phyloP scores from a whole-genome alignment of 2,113 vertebrate genomes.

The Trichomycterus rosablanca region DNA sequence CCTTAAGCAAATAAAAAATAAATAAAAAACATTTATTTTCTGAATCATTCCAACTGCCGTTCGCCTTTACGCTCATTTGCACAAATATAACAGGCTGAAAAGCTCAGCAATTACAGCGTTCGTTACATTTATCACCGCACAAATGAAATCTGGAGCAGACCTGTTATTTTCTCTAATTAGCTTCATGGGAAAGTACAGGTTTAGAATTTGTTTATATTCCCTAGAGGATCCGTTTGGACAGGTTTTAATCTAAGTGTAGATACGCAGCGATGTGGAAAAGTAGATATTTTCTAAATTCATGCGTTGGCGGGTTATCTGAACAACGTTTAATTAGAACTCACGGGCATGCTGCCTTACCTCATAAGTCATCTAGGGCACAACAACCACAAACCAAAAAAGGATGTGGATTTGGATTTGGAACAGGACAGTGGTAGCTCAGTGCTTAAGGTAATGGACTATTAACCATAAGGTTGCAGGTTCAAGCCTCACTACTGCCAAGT shows the following conservation, averaged over 20 bases:
- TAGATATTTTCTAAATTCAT: neutral
- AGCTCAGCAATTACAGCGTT: conserved; percentile 28
- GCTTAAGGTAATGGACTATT: too few relatives aligned
- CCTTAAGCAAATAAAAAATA: too few relatives aligned
- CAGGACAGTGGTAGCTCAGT: too few relatives aligned
- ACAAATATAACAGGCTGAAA: conserved; percentile 25
- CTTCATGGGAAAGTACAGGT: conserved; percentile 23
- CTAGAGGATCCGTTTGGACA: conserved; percentile 24
- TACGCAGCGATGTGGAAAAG: neutral
- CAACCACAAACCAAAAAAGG: too few relatives aligned
- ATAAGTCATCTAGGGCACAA: too few relatives aligned
- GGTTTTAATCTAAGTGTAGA: neutral
- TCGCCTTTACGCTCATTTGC: conserved; percentile 22
- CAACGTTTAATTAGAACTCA: too few relatives aligned
- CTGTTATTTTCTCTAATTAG: conserved; percentile 37
- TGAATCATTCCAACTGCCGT: conserved; percentile 1
- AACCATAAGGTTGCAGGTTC: too few relatives aligned
- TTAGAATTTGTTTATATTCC: neutral
- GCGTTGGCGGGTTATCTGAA: too few relatives aligned
- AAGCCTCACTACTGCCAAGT: too few relatives aligned
- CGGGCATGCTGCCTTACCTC: too few relatives aligned
- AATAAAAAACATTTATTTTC: neutral
- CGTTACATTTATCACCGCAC: conserved; percentile 24
- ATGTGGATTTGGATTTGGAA: too few relatives aligned
- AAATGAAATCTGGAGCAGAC: conserved; percentile 28